Conservation (phyloP, 2,113 vertebrate species). For the Passer montanus region DNA sequence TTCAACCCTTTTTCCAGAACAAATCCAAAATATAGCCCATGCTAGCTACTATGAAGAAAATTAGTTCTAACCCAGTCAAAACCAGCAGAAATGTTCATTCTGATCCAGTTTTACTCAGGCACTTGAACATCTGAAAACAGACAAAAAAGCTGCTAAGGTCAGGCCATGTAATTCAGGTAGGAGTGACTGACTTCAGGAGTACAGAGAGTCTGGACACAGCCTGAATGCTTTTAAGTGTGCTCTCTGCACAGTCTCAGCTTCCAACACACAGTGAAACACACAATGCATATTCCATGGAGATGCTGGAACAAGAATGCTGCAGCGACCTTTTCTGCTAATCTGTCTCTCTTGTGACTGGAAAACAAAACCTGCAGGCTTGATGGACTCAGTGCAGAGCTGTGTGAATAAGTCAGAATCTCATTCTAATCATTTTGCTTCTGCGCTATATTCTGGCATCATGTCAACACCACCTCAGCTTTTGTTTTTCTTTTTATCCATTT, state of each 20-base stretch:
- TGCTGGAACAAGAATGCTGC: not conserved
- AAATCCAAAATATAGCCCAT: not conserved
- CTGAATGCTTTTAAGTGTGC: not conserved
- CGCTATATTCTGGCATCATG: not conserved
- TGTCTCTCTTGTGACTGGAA: not conserved
- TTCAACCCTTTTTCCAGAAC: not conserved
- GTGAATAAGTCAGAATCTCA: not conserved
- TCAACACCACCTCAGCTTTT: not conserved
- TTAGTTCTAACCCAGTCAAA: not conserved
- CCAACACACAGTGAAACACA: rapidly evolving
- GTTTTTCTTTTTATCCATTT: not conserved
- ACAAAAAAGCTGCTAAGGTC: not conserved
- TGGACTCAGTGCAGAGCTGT: not conserved
- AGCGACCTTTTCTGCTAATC: not conserved
- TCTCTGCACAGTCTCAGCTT: not conserved
- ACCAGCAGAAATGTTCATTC: not conserved
- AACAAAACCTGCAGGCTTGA: not conserved
- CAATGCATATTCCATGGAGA: not conserved
- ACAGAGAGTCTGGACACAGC: not conserved
- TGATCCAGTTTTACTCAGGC: not conserved
- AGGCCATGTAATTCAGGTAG: not conserved
- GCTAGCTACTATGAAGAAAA: not conserved
- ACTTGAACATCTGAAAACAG: not conserved
- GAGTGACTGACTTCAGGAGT: not conserved
- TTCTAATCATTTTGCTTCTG: not conserved